phyloP scores from a whole-genome alignment of 2,797 vertebrate species.

The Gastrophryne carolinensis region DNA sequence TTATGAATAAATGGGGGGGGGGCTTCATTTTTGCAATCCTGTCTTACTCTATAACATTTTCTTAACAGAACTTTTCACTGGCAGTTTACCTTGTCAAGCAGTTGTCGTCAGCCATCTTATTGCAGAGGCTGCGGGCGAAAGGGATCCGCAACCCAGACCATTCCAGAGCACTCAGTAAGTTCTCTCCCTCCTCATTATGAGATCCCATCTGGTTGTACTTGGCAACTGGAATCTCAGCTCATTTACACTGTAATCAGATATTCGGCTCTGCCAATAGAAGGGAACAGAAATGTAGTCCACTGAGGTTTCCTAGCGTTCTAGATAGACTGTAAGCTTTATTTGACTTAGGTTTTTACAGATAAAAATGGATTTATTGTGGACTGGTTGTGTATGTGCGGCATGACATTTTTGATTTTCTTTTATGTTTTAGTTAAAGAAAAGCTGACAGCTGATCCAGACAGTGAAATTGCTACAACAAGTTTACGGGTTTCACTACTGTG shows the following conservation, averaged over 20 bases:
- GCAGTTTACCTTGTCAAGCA: constrained; percentile 97
- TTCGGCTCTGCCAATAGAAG: neutral
- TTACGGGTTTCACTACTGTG: constrained; percentile 95
- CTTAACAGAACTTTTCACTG: constrained; percentile 92
- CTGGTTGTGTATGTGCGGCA: neutral
- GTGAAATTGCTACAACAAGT: constrained; percentile 97
- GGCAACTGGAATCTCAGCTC: neutral
- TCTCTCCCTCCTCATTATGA: neutral
- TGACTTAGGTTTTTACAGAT: too few species aligned
- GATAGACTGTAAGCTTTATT: too few species aligned
- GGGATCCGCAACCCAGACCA: constrained; percentile 98
- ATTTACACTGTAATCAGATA: neutral
- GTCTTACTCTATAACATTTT: too few species aligned
- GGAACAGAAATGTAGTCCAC: neutral
- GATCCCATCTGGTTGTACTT: neutral
- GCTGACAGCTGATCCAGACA: constrained; percentile 94
- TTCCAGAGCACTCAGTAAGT: constrained; percentile 94
- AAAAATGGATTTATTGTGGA: too few species aligned
- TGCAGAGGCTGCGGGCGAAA: constrained; percentile 94
- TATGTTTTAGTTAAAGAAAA: constrained; percentile 89
- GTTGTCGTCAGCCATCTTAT: constrained; percentile 89
- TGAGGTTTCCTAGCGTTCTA: too few species aligned
- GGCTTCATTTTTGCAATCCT: too few species aligned
- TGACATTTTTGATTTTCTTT: neutral
- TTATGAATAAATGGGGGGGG: too few species aligned